A percentile compares a stretch with the other conserved stretches of the same genome.
phyloP scores from a whole-genome alignment of 2,888 invertebrate genomes.

The Drosophila falleni region DNA sequence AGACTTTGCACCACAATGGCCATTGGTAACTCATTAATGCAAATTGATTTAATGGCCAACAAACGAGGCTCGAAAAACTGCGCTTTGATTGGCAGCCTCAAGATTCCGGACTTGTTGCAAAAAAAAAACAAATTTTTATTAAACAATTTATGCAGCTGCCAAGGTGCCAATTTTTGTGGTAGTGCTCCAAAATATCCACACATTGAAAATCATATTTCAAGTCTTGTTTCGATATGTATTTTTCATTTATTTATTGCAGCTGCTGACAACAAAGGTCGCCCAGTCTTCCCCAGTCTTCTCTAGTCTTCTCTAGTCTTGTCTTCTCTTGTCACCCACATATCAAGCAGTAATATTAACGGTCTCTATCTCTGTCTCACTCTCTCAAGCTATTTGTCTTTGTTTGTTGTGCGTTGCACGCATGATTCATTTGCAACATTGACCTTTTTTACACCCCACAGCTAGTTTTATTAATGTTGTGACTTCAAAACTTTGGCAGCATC shows the following conservation, averaged over 20 bases:
- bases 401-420: slow-evolving; percentile 34
- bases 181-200: slow-evolving; percentile 67
- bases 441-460: slow-evolving; percentile 23
- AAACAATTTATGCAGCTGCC: slow-evolving; percentile 39
- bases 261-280: slow-evolving; percentile 68
- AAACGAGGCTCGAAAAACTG: slow-evolving; percentile 40
- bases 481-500: slow-evolving; percentile 26
- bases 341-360: slow-evolving; percentile 33
- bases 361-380: background rate
- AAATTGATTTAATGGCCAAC: slow-evolving; percentile 61
- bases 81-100: slow-evolving; percentile 55
- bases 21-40: slow-evolving; percentile 65
- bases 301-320: slow-evolving; percentile 2
- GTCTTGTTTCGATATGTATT: slow-evolving; percentile 34
- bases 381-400: slow-evolving; percentile 6
- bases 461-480: slow-evolving; percentile 42
- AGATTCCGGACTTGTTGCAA: slow-evolving; percentile 44
- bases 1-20: slow-evolving; percentile 25
- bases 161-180: slow-evolving; percentile 27
- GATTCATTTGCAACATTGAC: slow-evolving; percentile 45
- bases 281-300: slow-evolving; percentile 9
- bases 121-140: slow-evolving; percentile 21
- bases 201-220: slow-evolving; percentile 49
- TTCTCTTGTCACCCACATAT: slow-evolving; percentile 61
- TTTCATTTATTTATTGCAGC: slow-evolving; percentile 52